phyloP scores from a whole-genome alignment of 2,113 vertebrate genomes.

The Verasper variegatus region DNA sequence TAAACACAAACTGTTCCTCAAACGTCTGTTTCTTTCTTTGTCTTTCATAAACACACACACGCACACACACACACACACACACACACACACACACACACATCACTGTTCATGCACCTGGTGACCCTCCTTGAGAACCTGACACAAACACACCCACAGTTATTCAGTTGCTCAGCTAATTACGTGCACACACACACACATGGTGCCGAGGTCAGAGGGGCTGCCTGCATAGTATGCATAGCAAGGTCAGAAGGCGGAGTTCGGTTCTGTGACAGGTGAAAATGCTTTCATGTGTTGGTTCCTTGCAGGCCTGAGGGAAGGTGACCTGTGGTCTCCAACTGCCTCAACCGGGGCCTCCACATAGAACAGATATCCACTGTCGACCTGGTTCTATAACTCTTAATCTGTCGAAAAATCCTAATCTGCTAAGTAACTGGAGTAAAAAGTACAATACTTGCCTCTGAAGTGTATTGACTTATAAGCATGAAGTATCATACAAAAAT shows the following conservation, averaged over 20 bases:
- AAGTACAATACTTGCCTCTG: too few relatives aligned
- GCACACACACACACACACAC: too few relatives aligned
- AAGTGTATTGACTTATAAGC: too few relatives aligned
- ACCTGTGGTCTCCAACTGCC: constrained; percentile 36
- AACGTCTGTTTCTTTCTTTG: constrained; percentile 27
- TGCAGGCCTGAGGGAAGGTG: constrained; percentile 57
- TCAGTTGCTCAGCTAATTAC: constrained; percentile 40
- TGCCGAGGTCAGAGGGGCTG: constrained; percentile 53
- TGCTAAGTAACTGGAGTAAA: too few relatives aligned
- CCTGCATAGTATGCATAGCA: constrained; percentile 30
- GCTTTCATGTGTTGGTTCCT: constrained; percentile 64
- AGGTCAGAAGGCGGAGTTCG: constrained; percentile 55
- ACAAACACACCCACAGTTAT: constrained; percentile 20
- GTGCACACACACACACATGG: constrained; percentile 11
- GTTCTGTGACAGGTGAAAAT: constrained; percentile 66
- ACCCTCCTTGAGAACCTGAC: constrained; percentile 56
- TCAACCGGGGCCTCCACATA: constrained; percentile 29
- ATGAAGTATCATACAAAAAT: too few relatives aligned
- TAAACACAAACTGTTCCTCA: constrained; percentile 26
- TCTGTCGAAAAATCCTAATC: not conserved
- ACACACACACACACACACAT: not conserved
- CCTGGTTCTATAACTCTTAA: not conserved
- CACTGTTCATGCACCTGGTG: constrained; percentile 65
- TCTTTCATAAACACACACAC: constrained; percentile 31
- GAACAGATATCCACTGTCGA: constrained; percentile 18